phyloP scores from a whole-genome alignment of 2,113 vertebrate species.

The Mungos mungo region DNA sequence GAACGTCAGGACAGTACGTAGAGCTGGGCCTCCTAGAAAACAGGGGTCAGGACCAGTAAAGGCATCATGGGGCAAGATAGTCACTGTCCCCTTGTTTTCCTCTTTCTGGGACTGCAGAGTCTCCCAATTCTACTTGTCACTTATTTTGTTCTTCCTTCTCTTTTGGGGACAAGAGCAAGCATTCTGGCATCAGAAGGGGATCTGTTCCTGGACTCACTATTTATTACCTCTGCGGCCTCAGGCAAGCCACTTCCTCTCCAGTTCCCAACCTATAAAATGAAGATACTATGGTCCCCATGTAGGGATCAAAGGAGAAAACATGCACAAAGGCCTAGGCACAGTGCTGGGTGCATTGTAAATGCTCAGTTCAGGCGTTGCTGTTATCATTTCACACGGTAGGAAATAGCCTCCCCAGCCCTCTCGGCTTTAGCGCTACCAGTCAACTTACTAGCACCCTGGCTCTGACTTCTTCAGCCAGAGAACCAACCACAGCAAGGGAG shows the following conservation, averaged over 20 bases:
- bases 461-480: background rate
- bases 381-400: background rate
- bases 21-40: background rate
- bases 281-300: background rate
- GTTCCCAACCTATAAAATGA: background rate
- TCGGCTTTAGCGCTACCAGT: background rate
- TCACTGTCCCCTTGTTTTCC: background rate
- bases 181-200: background rate
- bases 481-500: background rate
- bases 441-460: background rate
- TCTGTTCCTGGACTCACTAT: background rate
- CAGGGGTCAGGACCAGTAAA: background rate
- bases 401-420: background rate
- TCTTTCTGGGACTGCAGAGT: background rate
- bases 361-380: background rate
- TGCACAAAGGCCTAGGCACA: background rate
- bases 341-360: constrained; percentile 31
- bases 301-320: constrained; percentile 1
- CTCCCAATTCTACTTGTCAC: background rate
- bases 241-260: background rate
- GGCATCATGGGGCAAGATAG: background rate
- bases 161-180: background rate
- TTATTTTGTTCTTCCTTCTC: background rate
- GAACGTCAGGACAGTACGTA: background rate
- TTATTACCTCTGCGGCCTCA: background rate